Percentiles rank a stretch among this genome's conserved stretches.
Conservation (phyloP, 2,113 vertebrate genomes). For the Potamarius usumacintae region DNA sequence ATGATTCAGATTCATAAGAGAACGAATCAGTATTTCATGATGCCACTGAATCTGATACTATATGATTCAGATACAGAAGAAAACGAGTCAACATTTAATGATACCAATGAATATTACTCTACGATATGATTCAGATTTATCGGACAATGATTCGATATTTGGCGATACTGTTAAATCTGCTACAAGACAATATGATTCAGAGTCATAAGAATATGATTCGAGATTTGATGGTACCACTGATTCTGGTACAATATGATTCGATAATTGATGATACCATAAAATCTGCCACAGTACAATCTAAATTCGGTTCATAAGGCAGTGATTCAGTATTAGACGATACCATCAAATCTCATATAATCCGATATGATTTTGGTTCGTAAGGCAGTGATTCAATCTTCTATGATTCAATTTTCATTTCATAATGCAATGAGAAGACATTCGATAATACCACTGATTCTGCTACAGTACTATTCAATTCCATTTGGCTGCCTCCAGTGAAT, state of each 20-base stretch:
- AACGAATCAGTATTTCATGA: not conserved
- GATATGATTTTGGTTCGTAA: not conserved
- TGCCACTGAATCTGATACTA: not conserved
- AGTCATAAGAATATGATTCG: not conserved
- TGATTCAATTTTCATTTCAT: not conserved
- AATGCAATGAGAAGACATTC: not conserved
- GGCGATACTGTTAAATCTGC: not conserved
- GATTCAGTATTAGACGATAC: not conserved
- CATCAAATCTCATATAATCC: not conserved
- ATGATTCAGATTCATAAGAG: no score
- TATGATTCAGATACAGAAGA: not conserved
- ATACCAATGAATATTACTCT: not conserved
- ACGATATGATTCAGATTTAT: not conserved
- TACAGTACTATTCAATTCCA: not conserved
- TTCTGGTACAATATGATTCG: not conserved
- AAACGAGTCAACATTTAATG: not conserved
- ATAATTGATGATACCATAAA: not conserved
- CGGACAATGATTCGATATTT: not conserved
- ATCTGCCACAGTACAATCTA: no score
- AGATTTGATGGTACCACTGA: not conserved
- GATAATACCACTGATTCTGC: not conserved
- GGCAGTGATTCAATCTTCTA: not conserved
- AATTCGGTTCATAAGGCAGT: not conserved
- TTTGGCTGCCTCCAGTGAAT: not conserved
- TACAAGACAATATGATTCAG: not conserved